phyloP scores from a whole-genome alignment of 2,113 vertebrate genomes.

The Candoia aspera region DNA sequence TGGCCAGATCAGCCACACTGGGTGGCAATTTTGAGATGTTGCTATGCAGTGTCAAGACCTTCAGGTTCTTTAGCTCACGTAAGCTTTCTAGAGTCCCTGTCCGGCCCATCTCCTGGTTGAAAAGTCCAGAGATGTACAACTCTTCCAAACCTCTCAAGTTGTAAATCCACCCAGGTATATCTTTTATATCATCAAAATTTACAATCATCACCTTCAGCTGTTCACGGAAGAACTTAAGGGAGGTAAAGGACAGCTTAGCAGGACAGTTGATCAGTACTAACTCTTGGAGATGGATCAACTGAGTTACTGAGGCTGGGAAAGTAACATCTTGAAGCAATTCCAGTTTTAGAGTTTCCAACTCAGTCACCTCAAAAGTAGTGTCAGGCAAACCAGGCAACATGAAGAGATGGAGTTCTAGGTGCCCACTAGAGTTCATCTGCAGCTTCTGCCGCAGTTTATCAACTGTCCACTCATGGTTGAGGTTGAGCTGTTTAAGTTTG shows the following conservation, averaged over 20 bases:
- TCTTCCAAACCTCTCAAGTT: slow-evolving; percentile 81
- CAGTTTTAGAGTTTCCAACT: slow-evolving; percentile 83
- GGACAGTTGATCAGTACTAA: slow-evolving; percentile 81
- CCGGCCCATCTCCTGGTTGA: slow-evolving; percentile 76
- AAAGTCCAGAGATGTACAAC: slow-evolving; percentile 79
- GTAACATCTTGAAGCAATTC: slow-evolving; percentile 81
- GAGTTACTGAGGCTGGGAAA: slow-evolving; percentile 76
- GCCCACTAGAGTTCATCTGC: slow-evolving; percentile 71
- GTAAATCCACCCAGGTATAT: slow-evolving; percentile 86
- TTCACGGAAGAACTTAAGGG: slow-evolving; percentile 78
- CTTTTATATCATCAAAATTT: slow-evolving; percentile 77
- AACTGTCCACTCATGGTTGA: slow-evolving; percentile 86
- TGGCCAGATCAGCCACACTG: slow-evolving; percentile 74
- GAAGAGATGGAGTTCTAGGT: slow-evolving; percentile 81
- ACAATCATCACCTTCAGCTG: slow-evolving; percentile 79
- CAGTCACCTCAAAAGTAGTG: slow-evolving; percentile 81
- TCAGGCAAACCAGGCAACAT: slow-evolving; percentile 85
- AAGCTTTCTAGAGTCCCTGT: slow-evolving; percentile 77
- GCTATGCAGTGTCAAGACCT: slow-evolving; percentile 76
- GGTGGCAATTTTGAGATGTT: slow-evolving; percentile 83
- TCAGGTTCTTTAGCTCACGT: slow-evolving; percentile 80
- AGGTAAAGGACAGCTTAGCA: slow-evolving; percentile 78
- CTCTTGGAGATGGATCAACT: slow-evolving; percentile 79
- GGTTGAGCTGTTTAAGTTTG: slow-evolving; percentile 84
- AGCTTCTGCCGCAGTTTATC: slow-evolving; percentile 83